Conservation (phyloP, 2,797 vertebrate species). For the Sylvilagus floridanus region DNA sequence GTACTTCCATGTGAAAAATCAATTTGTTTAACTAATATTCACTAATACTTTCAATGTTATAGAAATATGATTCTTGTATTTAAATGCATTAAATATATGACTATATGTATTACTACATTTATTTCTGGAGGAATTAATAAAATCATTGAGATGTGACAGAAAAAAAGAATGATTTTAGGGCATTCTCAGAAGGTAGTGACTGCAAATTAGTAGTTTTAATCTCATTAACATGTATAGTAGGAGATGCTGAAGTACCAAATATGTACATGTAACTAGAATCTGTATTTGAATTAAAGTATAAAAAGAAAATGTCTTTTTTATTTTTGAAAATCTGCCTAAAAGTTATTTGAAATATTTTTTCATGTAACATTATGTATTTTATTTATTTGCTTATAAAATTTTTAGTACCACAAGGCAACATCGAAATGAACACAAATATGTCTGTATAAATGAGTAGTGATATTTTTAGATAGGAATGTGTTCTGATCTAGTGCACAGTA, state of each 20-base stretch:
- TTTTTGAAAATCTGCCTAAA: neutral
- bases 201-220: neutral
- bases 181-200: neutral
- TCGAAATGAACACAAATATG: neutral
- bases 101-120: neutral
- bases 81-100: neutral
- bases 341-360: conserved; percentile 30
- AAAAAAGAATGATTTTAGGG: neutral
- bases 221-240: neutral
- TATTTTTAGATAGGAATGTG: no score
- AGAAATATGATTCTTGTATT: neutral
- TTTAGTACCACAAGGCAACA: neutral
- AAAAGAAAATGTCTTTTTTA: neutral
- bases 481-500: no score
- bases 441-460: neutral
- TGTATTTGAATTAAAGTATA: neutral
- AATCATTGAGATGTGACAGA: neutral
- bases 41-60: neutral
- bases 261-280: neutral
- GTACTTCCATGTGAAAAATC: neutral
- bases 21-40: neutral
- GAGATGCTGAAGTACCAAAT: neutral
- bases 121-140: neutral
- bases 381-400: neutral
- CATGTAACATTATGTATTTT: neutral